These are phyloP conservation scores for Zygaena filipendulae DNA, from an alignment of 2,888 invertebrate genomes.

Conservation along the genomic window DNA sequence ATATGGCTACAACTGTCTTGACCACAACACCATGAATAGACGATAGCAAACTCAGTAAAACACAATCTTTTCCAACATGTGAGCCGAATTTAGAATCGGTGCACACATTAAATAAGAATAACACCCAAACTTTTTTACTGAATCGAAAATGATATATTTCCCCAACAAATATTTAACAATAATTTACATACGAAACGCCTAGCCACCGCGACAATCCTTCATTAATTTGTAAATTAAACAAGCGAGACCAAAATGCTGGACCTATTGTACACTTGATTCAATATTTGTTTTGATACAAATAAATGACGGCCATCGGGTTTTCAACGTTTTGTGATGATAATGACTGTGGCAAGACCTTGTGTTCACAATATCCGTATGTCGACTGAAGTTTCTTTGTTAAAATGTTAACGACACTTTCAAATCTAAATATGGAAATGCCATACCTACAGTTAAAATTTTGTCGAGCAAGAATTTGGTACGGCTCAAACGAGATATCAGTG, in stretches of 20 bases:
- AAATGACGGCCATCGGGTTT: conserved; percentile 55
- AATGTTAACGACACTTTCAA: conserved; percentile 19
- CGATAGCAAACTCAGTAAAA: no score
- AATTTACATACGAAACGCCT: conserved; percentile 33
- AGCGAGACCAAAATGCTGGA: conserved; percentile 50
- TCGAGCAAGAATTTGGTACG: conserved; percentile 6
- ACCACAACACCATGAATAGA: no score
- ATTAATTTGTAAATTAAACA: conserved; percentile 58
- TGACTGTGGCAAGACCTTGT: conserved; percentile 39
- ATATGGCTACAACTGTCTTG: no score
- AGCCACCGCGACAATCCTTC: conserved; percentile 47
- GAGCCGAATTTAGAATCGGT: no score
- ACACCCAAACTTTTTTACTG: no score
- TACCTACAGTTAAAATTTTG: conserved; percentile 8
- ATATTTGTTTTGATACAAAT: conserved; percentile 63
- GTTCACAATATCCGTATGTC: conserved; percentile 36
- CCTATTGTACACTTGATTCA: conserved; percentile 53
- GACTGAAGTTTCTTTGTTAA: conserved; percentile 27
- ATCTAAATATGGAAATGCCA: conserved; percentile 25
- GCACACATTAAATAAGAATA: no score
- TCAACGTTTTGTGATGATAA: conserved; percentile 57
- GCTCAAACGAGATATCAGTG: conserved; percentile 2
- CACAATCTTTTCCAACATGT: no score
- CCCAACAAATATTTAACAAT: conserved; percentile 26
- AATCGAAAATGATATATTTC: no score